These are phyloP conservation scores for Theocolax elegans DNA, from an alignment of 1,140 invertebrate genomes.

Conservation along the genomic window DNA sequence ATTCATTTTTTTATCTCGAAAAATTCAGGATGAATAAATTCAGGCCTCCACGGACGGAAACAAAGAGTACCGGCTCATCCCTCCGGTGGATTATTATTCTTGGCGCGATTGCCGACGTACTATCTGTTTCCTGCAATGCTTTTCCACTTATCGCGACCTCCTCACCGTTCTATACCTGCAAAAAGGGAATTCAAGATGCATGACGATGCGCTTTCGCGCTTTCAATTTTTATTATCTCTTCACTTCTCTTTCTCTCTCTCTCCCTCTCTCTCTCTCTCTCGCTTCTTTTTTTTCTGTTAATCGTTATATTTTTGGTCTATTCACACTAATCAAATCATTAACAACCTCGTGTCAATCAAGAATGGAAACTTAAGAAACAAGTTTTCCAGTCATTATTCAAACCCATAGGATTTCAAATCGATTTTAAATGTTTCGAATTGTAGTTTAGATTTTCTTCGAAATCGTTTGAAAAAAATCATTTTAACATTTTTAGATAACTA, in stretches of 20 bases:
- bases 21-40: constrained; percentile 31
- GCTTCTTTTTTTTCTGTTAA: too few relatives aligned
- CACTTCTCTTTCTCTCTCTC: neutral
- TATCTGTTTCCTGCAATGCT: constrained; percentile 29
- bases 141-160: neutral
- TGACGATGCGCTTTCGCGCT: constrained; percentile 13
- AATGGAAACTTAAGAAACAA: too few relatives aligned
- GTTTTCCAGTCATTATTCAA: too few relatives aligned
- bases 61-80: constrained; percentile 31
- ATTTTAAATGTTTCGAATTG: too few relatives aligned
- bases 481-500: too few relatives aligned
- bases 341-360: too few relatives aligned
- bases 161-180: neutral
- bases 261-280: too few relatives aligned
- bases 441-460: too few relatives aligned
- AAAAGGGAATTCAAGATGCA: neutral
- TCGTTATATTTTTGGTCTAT: too few relatives aligned
- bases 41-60: constrained; percentile 12
- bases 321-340: too few relatives aligned
- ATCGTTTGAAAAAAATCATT: too few relatives aligned
- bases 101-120: constrained; percentile 14
- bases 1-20: constrained; percentile 30
- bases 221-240: constrained; percentile 30
- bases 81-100: constrained; percentile 21
- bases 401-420: too few relatives aligned